These are phyloP conservation scores for Streptopelia turtur DNA, from an alignment of 2,797 vertebrate species.

Conservation along the genomic window DNA sequence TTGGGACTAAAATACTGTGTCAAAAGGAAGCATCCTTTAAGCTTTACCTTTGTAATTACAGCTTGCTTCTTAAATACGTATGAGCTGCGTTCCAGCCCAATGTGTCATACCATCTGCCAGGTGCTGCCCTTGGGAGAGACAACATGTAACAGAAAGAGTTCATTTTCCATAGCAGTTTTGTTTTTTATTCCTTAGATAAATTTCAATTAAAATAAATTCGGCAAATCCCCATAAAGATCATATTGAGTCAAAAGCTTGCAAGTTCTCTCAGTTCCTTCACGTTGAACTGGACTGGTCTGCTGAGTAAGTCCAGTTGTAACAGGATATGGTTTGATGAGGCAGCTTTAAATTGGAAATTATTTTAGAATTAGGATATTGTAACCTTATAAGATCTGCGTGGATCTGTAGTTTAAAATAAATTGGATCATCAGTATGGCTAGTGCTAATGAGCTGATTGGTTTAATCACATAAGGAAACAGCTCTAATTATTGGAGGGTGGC, in stretches of 20 bases:
- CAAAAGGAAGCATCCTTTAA: neutral
- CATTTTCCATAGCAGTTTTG: neutral
- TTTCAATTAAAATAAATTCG: neutral
- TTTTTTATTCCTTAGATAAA: neutral
- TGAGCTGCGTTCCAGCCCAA: neutral
- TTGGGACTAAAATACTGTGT: neutral
- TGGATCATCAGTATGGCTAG: neutral
- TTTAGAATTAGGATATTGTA: neutral
- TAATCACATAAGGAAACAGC: slow-evolving; percentile 52
- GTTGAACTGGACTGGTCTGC: neutral
- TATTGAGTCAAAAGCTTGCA: neutral
- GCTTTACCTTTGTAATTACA: neutral
- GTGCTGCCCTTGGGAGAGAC: neutral
- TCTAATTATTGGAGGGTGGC: neutral
- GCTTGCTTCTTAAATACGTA: neutral
- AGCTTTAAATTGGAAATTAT: neutral
- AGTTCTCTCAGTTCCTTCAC: neutral
- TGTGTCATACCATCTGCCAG: neutral
- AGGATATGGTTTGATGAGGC: neutral
- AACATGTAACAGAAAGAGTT: neutral
- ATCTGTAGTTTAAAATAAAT: slow-evolving; percentile 50
- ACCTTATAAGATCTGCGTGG: slow-evolving; percentile 15
- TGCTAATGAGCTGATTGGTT: slow-evolving; percentile 5
- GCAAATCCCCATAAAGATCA: neutral
- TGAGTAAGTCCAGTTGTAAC: neutral